These are phyloP conservation scores for Rhingia rostrata DNA, from an alignment of 2,888 invertebrate species.

Conservation along the genomic window DNA sequence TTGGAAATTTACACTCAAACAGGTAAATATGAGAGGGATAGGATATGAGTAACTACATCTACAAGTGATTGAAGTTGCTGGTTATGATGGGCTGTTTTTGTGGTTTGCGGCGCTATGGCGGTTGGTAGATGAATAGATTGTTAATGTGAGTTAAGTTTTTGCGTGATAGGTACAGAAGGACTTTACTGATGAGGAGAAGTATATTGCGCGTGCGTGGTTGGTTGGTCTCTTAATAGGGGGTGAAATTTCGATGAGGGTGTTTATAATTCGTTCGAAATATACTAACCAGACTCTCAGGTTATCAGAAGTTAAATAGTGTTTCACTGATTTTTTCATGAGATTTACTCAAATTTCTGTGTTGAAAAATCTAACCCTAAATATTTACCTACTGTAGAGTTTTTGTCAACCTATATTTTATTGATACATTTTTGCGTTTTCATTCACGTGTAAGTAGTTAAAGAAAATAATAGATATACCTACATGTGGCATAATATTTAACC, in stretches of 20 bases:
- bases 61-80: conserved; percentile 48
- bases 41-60: conserved; percentile 27
- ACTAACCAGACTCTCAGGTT: no score
- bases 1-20: conserved; percentile 1
- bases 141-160: conserved; percentile 4
- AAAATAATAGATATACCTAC: no score
- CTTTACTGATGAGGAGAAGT: background rate
- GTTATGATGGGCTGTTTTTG: conserved; percentile 30
- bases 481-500: conserved; percentile 9
- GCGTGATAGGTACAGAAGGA: background rate
- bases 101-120: conserved; percentile 31
- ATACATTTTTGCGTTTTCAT: background rate
- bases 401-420: background rate
- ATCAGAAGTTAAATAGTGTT: no score
- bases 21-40: conserved; percentile 41
- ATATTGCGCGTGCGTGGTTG: conserved; percentile 53
- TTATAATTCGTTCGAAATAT: background rate
- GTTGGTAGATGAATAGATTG: conserved; percentile 45
- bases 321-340: no score
- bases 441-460: no score
- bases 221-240: conserved; percentile 9
- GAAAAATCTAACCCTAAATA: no score
- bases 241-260: background rate
- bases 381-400: background rate
- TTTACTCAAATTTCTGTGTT: no score